A percentile compares a stretch with the other conserved stretches of the same genome.
Conservation (phyloP, 2,797 vertebrate species). For the Vespertilio murinus region DNA sequence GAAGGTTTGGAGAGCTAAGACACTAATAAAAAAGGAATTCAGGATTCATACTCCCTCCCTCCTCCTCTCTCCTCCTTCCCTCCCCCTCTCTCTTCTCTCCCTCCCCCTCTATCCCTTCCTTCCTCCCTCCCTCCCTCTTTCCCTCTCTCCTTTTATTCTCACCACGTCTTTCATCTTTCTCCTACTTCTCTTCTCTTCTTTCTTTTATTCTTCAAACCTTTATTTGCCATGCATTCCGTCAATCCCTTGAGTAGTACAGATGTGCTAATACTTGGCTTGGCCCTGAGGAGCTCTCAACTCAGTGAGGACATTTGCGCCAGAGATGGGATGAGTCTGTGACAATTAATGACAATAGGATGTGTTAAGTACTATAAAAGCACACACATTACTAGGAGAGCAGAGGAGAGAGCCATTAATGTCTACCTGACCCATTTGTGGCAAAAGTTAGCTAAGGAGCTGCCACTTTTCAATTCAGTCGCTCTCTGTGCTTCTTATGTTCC, state of each 20-base stretch:
- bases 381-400: background rate
- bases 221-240: background rate
- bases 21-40: background rate
- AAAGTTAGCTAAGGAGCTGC: background rate
- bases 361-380: background rate
- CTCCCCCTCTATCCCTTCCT: rapidly evolving
- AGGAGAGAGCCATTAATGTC: constrained; percentile 13
- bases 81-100: background rate
- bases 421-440: background rate
- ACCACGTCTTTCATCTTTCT: background rate
- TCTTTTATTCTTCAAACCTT: background rate
- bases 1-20: background rate
- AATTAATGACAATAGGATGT: background rate
- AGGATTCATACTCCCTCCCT: background rate
- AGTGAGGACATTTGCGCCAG: background rate
- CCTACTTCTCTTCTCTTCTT: background rate
- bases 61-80: background rate
- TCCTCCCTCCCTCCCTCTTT: background rate
- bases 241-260: background rate
- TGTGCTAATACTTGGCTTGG: background rate
- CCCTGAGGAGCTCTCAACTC: background rate
- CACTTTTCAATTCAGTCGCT: background rate
- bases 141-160: background rate
- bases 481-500: background rate
- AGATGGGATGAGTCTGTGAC: background rate